Conservation (phyloP, 2,113 vertebrate genomes). For the Nipponia nippon region DNA sequence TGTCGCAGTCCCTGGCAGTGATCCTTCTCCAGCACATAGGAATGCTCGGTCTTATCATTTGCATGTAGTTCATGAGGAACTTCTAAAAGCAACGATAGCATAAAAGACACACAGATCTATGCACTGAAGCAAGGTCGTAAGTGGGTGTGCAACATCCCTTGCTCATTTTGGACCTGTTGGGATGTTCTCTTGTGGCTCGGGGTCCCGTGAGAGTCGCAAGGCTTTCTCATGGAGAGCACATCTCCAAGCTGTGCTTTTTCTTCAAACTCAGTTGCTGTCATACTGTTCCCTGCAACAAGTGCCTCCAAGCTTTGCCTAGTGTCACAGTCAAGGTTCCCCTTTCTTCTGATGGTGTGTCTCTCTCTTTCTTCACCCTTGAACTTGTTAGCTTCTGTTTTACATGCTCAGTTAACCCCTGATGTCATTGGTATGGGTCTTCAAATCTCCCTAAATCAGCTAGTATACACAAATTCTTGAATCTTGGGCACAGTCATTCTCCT, state of each 20-base stretch:
- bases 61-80: accelerated
- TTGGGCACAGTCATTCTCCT: neutral
- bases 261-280: neutral
- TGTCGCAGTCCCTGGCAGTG: neutral
- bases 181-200: accelerated
- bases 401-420: neutral
- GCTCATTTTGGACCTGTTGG: neutral
- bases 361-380: neutral
- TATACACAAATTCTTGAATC: neutral
- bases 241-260: neutral
- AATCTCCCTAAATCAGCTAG: neutral
- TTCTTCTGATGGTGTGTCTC: neutral
- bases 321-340: neutral
- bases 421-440: neutral
- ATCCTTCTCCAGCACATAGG: neutral
- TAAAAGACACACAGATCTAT: neutral
- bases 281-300: neutral
- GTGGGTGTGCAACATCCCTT: neutral
- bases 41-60: neutral
- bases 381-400: neutral
- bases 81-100: accelerated
- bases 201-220: neutral
- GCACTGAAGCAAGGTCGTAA: accelerated
- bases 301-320: neutral
- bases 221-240: neutral